Base-by-base conservation (phyloP, 2,888 invertebrate genomes). In the Eupithecia pulchellata region DNA sequence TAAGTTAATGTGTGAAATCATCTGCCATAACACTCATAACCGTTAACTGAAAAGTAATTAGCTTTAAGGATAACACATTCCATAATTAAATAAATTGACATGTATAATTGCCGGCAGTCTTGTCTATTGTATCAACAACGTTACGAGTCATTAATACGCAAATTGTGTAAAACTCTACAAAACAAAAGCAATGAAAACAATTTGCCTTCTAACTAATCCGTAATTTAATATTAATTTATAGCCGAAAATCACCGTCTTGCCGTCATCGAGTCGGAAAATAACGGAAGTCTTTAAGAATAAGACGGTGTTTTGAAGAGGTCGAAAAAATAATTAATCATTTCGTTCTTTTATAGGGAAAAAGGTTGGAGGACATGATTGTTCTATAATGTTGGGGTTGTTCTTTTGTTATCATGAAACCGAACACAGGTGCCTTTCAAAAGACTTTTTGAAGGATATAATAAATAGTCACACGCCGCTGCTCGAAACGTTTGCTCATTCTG, bases 301-400 rank as follows among this genome's bases (percentile, higher is more conserved):
- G 89, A 88, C 92, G 87, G 88, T 93, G 90, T 94, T 94, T 93
- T 92, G 90, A 93, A 92, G 92, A 92, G 93, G 92, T 92, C 89
- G 91, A 86, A 84, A 86, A 88, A 92, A 92, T 91, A 92, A 94
- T 94, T 94, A 93, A 94, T 94, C 93, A 93, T 92, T 87, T 86
- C 80, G 84, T 85, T 89, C 91, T 90, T 92, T 92, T 89, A 89
- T 90, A 84, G 82, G 86, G 86, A 84, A 93, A 68, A 93, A 93
- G 92, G 92, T 92, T 89, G 89, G 86, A 90, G 86, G 90, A 90
- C 89, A 89, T 88, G 86, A 91, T 90, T 91, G 91, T 91, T 89
- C 88, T 88, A 85, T 89, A 87, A 91, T 87, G 89, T 86, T 88
- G 85, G 89, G 87, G 89, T 86, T 88, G 86, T 85, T 88, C 87